phyloP scores from a whole-genome alignment of 1,140 invertebrate genomes.

The Panulirus ornatus region DNA sequence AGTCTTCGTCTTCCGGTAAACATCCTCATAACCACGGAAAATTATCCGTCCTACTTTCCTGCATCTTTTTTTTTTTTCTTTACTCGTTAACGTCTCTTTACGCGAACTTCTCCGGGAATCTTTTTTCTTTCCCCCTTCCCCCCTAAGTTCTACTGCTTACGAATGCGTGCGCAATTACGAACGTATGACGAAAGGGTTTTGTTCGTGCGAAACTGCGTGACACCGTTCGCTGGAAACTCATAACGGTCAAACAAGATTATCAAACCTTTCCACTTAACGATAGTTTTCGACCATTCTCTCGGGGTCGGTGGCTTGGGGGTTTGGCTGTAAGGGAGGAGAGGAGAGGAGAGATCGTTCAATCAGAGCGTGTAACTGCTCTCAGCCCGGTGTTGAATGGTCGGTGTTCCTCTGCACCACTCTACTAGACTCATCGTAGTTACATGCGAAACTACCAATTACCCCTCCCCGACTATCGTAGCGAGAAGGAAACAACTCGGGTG shows the following conservation, averaged over 20 bases:
- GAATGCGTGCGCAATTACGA: not conserved
- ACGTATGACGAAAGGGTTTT: not conserved
- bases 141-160: not conserved
- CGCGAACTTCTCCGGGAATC: not conserved
- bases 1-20: conserved; percentile 1
- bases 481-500: conserved; percentile 6
- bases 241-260: too few species aligned
- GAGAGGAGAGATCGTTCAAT: conserved; percentile 17
- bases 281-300: too few species aligned
- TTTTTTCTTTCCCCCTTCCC: not conserved
- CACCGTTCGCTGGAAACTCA: conserved; percentile 2
- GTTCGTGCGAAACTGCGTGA: not conserved
- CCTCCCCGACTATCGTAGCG: not conserved
- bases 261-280: too few species aligned
- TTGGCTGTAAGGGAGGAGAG: not conserved
- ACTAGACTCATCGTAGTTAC: conserved; percentile 12
- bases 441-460: conserved; percentile 35
- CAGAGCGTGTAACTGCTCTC: conserved; percentile 38
- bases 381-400: too few species aligned
- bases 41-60: not conserved
- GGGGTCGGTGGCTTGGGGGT: too few species aligned
- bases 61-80: not conserved
- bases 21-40: not conserved
- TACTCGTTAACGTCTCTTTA: not conserved
- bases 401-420: too few species aligned